These are phyloP conservation scores for Melanerpes aurifrons DNA, from an alignment of 2,113 vertebrate species.

Conservation along the genomic window DNA sequence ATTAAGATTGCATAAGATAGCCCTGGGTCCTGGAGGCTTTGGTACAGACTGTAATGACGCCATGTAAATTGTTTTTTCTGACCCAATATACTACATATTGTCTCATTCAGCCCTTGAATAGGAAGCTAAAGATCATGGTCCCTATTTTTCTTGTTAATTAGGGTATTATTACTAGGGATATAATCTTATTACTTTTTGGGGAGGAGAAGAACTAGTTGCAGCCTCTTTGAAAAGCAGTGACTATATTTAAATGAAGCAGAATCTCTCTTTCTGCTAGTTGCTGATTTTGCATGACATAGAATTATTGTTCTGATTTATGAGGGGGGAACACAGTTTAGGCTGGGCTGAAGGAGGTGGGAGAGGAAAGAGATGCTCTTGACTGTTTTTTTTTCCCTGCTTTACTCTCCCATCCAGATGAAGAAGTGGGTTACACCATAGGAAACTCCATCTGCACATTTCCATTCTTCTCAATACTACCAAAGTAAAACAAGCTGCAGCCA, in stretches of 20 bases:
- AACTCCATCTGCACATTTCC: slow-evolving; percentile 23
- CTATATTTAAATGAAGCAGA: slow-evolving; percentile 56
- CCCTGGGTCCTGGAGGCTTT: slow-evolving; percentile 62
- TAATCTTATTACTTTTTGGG: slow-evolving; percentile 68
- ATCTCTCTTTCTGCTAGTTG: slow-evolving; percentile 56
- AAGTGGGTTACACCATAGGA: slow-evolving; percentile 19
- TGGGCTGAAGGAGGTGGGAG: neutral
- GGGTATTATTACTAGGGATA: slow-evolving; percentile 49
- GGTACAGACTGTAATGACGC: slow-evolving; percentile 65
- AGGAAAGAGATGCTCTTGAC: neutral
- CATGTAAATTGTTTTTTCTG: slow-evolving; percentile 69
- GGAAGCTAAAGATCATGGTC: slow-evolving; percentile 48
- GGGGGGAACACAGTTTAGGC: neutral
- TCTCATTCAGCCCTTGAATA: slow-evolving; percentile 66
- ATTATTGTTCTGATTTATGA: neutral
- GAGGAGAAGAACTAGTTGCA: slow-evolving; percentile 60
- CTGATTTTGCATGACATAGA: slow-evolving; percentile 52
- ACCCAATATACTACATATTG: slow-evolving; percentile 63
- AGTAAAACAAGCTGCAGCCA: slow-evolving; percentile 50
- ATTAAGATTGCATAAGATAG: slow-evolving; percentile 71
- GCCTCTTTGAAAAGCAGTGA: slow-evolving; percentile 58
- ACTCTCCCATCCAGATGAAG: neutral
- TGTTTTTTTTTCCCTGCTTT: neutral
- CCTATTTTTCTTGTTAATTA: slow-evolving; percentile 68
- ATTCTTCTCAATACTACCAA: slow-evolving; percentile 51